Evolutionary conservation across 2,797 vertebrate species (phyloP), one percentile per base, ranked within the genome.

Genomic region (Aotus griseimembra): DNA sequence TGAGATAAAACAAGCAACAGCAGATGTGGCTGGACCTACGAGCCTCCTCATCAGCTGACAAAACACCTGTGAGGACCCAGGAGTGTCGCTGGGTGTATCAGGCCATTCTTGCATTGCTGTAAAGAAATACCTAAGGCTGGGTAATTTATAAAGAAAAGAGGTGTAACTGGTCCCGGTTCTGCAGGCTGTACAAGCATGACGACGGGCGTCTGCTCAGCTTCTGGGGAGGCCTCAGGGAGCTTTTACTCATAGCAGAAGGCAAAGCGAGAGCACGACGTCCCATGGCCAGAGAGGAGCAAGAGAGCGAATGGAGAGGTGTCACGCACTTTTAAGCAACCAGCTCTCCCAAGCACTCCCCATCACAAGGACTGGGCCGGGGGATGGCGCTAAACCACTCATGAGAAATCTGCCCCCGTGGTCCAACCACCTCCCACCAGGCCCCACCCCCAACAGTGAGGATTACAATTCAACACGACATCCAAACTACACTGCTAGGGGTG

Each of bases 11-110:
- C 11, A 10, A 50, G 26, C 13, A 44, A 80, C 2, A 15, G 3
- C 7, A 19, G 39, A 39, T 48, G 11, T 0, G 1, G 13, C 15
- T 7, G 8, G 48, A 24, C 36, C 17, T 2, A 41, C 36, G 12
- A 50, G 81, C 44, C 55, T 24, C 52, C 2, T 48, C 12, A 11
- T 24, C 0, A 14, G n/a, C 2, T 1, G 36, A 58, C 2, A 55
- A 28, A 57, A n/a, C 0, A 12, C 61, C 75, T n/a, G 7, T 46
- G 52, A 82, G 19, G 30, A 7, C 33, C 39, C 90, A 6, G 4
- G 12, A 44, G 33, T 12, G 24, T 22, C 1, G 0, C 24, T 2
- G 1, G 10, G 33, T 67, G 64, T n/a, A 19, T 4, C 4, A 8
- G 33, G 64, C 33, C 64, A n/a, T 67, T n/a, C 64, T 67, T 67